These are phyloP conservation scores for Entomobrya multifasciata DNA, from an alignment of 2,888 invertebrate species.

Conservation along the genomic window DNA sequence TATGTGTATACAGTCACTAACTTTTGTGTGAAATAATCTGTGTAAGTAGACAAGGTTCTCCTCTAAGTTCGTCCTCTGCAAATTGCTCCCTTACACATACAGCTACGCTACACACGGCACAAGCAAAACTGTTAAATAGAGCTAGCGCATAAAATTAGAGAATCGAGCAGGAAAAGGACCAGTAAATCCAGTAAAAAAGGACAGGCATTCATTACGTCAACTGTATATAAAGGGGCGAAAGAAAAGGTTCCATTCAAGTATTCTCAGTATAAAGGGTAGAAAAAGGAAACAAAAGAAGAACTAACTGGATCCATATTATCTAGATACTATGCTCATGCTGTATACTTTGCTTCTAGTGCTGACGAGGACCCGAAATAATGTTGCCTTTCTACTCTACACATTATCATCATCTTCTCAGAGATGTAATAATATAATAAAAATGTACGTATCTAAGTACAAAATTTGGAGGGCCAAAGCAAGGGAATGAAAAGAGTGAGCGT, in stretches of 20 bases:
- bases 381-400: slow-evolving; percentile 10
- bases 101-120: too few species aligned
- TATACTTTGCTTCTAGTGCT: not conserved
- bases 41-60: too few species aligned
- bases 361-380: slow-evolving; percentile 26
- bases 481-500: not conserved
- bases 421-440: slow-evolving; percentile 23
- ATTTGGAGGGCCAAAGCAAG: not conserved
- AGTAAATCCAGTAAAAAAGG: slow-evolving; percentile 56
- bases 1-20: too few species aligned
- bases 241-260: slow-evolving; percentile 34
- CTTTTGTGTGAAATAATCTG: too few species aligned
- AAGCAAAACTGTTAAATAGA: not conserved
- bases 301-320: slow-evolving; percentile 4
- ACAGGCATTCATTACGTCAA: slow-evolving; percentile 43
- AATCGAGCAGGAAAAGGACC: slow-evolving; percentile 1
- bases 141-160: slow-evolving; percentile 32
- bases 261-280: too few species aligned
- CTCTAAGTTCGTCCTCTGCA: too few species aligned
- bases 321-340: not conserved
- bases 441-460: not conserved
- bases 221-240: slow-evolving; percentile 14
- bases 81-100: too few species aligned
- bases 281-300: not conserved
- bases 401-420: not conserved